A percentile compares a stretch with the other conserved stretches of the same genome.
These are phyloP conservation scores for Elanus axillaris DNA, from an alignment of 2,113 vertebrate species.

Conservation along the genomic window DNA sequence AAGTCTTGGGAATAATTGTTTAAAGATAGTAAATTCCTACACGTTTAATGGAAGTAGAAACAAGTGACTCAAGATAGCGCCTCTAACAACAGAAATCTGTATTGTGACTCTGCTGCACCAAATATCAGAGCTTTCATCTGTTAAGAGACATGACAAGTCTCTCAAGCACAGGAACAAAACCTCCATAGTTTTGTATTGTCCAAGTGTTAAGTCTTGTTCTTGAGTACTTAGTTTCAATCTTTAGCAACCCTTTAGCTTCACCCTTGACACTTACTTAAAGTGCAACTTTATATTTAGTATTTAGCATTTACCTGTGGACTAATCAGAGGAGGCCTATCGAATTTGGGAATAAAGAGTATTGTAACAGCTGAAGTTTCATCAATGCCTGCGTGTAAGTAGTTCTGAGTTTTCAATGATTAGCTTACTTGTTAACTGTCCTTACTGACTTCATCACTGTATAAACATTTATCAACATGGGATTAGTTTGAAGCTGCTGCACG, in stretches of 20 bases:
- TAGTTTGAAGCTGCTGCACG: neutral
- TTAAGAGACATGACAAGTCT: neutral
- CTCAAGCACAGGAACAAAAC: neutral
- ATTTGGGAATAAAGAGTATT: slow-evolving; percentile 93
- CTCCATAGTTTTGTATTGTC: neutral
- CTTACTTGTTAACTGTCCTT: neutral
- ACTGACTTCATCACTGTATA: neutral
- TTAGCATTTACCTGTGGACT: slow-evolving; percentile 93
- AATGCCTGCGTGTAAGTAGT: slow-evolving; percentile 91
- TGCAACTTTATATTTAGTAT: slow-evolving; percentile 76
- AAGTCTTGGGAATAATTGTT: neutral
- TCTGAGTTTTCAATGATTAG: neutral
- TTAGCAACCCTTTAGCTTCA: neutral
- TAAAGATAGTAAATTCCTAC: neutral
- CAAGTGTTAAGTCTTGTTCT: neutral
- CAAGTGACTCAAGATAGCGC: neutral
- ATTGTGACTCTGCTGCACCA: neutral
- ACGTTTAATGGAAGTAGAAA: neutral
- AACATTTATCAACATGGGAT: neutral
- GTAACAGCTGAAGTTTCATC: slow-evolving; percentile 94
- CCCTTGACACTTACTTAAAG: neutral
- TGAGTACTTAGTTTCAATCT: neutral
- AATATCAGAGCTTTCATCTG: neutral
- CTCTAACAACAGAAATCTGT: neutral
- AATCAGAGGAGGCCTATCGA: slow-evolving; percentile 90